These are phyloP conservation scores for Butorides virescens DNA, from an alignment of 2,113 vertebrate genomes.

Conservation along the genomic window DNA sequence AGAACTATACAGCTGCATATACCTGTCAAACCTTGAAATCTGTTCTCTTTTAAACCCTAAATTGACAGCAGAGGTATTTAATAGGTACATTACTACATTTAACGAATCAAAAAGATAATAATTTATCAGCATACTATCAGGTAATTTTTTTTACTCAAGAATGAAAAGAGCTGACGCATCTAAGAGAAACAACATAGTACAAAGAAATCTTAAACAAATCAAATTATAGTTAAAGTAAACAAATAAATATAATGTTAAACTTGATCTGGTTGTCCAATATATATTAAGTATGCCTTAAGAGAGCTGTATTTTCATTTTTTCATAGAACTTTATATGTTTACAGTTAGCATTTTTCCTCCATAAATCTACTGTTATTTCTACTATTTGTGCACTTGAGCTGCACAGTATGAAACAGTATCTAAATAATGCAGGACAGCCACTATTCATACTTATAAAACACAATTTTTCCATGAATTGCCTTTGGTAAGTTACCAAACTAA, in stretches of 20 bases:
- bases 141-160: background rate
- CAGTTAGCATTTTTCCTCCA: background rate
- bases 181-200: background rate
- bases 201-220: background rate
- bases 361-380: background rate
- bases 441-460: background rate
- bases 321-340: background rate
- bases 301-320: background rate
- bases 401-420: background rate
- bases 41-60: background rate
- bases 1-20: background rate
- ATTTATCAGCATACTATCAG: background rate
- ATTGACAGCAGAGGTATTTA: background rate
- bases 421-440: background rate
- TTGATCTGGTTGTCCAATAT: background rate
- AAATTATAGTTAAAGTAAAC: background rate
- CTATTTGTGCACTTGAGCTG: background rate
- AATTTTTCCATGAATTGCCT: constrained; percentile 5
- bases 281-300: background rate
- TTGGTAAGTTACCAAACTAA: constrained; percentile 26
- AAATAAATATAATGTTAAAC: background rate
- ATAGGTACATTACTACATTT: background rate
- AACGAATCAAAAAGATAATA: background rate
- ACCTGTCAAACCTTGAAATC: background rate
- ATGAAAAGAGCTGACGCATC: background rate